These are phyloP conservation scores for Vesta saturnalis DNA, from an alignment of 2,888 invertebrate species.

Conservation along the genomic window DNA sequence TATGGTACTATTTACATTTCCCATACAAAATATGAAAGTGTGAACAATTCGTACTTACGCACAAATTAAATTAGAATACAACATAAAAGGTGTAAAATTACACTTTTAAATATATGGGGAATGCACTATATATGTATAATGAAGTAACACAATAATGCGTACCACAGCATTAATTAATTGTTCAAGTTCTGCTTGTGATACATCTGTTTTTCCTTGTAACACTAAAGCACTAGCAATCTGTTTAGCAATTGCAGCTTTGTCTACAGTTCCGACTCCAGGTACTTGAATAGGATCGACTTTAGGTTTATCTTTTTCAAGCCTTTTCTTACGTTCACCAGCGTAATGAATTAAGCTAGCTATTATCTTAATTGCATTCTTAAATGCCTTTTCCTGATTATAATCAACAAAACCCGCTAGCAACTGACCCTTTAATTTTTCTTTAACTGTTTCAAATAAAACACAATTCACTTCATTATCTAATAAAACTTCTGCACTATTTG, in stretches of 20 bases:
- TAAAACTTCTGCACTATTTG: slow-evolving; percentile 80
- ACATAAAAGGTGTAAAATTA: too few relatives aligned
- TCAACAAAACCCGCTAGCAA: slow-evolving; percentile 70
- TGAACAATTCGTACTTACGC: too few relatives aligned
- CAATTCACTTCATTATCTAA: slow-evolving; percentile 77
- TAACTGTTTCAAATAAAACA: slow-evolving; percentile 84
- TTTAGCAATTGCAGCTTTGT: slow-evolving; percentile 81
- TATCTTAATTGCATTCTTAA: slow-evolving; percentile 78
- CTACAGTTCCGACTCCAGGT: slow-evolving; percentile 76
- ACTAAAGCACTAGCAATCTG: slow-evolving; percentile 84
- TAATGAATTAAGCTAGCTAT: slow-evolving; percentile 79
- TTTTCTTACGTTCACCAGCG: slow-evolving; percentile 65
- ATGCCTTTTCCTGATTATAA: slow-evolving; percentile 72
- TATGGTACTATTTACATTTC: not conserved
- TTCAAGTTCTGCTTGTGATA: slow-evolving; percentile 81
- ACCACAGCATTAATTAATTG: slow-evolving; percentile 83
- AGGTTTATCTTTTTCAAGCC: slow-evolving; percentile 56
- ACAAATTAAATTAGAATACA: too few relatives aligned
- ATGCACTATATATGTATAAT: not conserved
- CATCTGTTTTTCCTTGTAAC: slow-evolving; percentile 82
- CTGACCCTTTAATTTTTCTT: slow-evolving; percentile 85
- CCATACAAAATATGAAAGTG: not conserved
- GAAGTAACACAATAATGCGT: slow-evolving; percentile 52
- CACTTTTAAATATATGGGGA: too few relatives aligned
- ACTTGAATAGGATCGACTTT: slow-evolving; percentile 67